Base-by-base conservation (phyloP, 2,797 vertebrate genomes). In the Lindbergichthys nudifrons region DNA sequence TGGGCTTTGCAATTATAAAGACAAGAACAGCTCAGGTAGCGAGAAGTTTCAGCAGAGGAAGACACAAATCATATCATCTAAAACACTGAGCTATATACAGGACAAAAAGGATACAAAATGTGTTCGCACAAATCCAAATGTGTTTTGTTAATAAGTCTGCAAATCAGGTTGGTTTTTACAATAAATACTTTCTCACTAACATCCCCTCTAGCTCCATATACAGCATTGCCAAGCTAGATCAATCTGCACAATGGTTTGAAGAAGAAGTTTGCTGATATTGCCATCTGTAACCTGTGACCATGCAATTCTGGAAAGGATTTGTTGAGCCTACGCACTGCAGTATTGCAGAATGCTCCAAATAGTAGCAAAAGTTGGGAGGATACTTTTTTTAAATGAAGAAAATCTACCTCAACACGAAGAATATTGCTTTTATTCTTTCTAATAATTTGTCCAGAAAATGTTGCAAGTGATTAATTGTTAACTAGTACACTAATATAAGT, bases 1-100 rank as follows among this genome's bases (percentile, higher is more conserved):
- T 11, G 23, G 81, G 63, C 8, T 32, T 45, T 47, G 69, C 59
- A 78, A 62, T 70, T 64, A 80, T 57, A 70, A 75, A 73, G 70
- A 84, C 46, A 56, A 75, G 70, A 75, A 59, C 36, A n/a, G 64
- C 53, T 78, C 65, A 52, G 2, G 62, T 45, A 39, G 65, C 6
- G 23, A 46, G 46, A 75, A 70, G 47, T 79, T 80, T 67, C 8
- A 63, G 53, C 39, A 48, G 16, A 50, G 39, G 21, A 60, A 70
- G n/a, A 50, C 26, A 67, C 57, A 77, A 50, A 72, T 54, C 47
- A 57, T 46, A 18, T 42, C 50, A 74, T 62, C 18, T 5, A 50
- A 69, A 19, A 19, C 57, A 46, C 5, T 32, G 7, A 39, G 16
- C 9, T 19, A 14, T 10, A 52, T 41, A 43, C 21, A 48, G 32